Evolutionary conservation across 2,113 vertebrate genomes (phyloP).

Genomic region (Nesoenas mayeri): DNA sequence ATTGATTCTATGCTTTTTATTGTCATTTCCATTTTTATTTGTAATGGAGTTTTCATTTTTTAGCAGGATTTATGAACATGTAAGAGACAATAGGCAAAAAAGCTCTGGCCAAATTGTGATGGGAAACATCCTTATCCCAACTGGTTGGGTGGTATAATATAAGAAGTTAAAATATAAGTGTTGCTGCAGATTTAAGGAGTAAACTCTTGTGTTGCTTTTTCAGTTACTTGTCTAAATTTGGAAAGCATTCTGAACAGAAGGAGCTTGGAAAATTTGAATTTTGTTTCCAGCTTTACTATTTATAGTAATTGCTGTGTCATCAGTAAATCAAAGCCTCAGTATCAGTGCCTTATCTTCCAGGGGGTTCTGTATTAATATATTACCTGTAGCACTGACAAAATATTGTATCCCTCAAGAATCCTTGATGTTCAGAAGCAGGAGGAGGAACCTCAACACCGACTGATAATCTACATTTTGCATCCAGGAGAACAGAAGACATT

Average conservation of each 20-base stretch:
- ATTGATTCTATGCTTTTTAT: not conserved
- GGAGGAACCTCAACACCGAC: not conserved
- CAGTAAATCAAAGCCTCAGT: not conserved
- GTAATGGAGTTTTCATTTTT: not conserved
- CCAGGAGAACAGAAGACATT: not conserved
- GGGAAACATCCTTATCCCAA: not conserved
- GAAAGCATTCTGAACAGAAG: not conserved
- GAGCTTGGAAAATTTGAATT: not conserved
- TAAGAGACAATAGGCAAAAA: not conserved
- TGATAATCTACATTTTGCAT: not conserved
- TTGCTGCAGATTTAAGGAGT: not conserved
- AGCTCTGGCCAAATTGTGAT: not conserved
- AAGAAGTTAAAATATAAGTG: not conserved
- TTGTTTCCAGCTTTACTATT: not conserved
- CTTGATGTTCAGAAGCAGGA: not conserved
- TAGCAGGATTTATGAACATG: not conserved
- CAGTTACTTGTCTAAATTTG: not conserved
- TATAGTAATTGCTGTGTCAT: not conserved
- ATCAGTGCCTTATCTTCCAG: not conserved
- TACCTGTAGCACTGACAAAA: not conserved
- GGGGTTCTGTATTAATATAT: not conserved
- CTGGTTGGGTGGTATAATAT: not conserved
- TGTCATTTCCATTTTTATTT: not conserved
- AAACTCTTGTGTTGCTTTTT: not conserved
- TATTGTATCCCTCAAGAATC: not conserved